phyloP scores from a whole-genome alignment of 2,797 vertebrate species.

The Sarcoramphus papa region DNA sequence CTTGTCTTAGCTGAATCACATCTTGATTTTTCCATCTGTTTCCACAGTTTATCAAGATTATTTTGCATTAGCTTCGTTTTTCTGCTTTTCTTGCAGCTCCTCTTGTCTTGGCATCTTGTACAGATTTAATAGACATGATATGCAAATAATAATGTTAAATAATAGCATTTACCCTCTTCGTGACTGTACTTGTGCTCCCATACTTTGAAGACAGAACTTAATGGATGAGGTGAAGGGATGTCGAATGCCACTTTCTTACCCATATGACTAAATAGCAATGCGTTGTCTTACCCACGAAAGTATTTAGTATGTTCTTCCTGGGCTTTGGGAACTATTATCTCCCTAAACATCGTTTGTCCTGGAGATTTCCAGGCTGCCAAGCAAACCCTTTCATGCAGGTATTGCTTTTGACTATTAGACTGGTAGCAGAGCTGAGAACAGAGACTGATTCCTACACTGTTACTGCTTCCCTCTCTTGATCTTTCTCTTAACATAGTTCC shows the following conservation, averaged over 20 bases:
- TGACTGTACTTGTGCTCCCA: background rate
- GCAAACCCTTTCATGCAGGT: background rate
- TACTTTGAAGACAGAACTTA: background rate
- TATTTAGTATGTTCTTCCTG: background rate
- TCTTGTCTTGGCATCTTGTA: background rate
- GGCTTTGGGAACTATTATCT: background rate
- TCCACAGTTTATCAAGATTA: background rate
- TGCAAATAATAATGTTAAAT: background rate
- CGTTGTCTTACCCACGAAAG: background rate
- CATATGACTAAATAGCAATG: background rate
- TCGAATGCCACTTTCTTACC: background rate
- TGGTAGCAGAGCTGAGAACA: background rate
- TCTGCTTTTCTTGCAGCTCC: background rate
- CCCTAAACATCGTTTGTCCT: background rate
- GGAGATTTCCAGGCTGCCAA: background rate
- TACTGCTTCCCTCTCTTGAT: background rate
- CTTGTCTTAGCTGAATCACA: background rate
- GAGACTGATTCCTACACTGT: background rate
- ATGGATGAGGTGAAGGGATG: background rate
- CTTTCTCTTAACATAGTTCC: background rate
- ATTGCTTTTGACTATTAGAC: background rate
- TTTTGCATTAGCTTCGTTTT: background rate
- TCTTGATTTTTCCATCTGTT: background rate
- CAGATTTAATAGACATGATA: background rate
- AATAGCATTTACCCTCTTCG: background rate